Base-by-base conservation (phyloP, 2,888 invertebrate genomes). In the Unio pictorum region DNA sequence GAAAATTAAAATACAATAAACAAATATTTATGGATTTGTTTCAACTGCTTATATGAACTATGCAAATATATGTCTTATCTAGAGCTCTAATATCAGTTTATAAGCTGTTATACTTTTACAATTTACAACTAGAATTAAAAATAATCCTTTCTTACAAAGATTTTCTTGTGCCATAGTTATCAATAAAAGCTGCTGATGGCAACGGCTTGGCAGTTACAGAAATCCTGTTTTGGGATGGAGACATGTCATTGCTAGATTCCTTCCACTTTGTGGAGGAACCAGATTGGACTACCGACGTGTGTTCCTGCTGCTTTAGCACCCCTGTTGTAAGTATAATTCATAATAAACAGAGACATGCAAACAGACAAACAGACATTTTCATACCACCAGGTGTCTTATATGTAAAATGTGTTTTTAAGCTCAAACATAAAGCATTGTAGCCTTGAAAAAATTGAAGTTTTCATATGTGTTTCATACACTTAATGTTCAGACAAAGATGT, bases 191-290 rank as follows among this genome's bases (percentile, higher is more conserved):
- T 20, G 75, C 72, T 34, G 58, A 70, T 64, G 72, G 72, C 15
- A 64, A 64, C 15, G 75, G 75, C 23, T 30, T 57, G 28, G 75
- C 75, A 17, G 75, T 72, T 17, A 75, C 75, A 45, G 75, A 72
- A 4, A 66, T 75, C 7, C 68, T 72, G 28, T 75, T 75, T 55
- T 70, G 68, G 72, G 75, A 75, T 70, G 72, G 75, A 1, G 69
- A 65, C 4, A 45, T 45, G 45, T 45, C 45, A 45, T 15, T 45
- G 45, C 45, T 45, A 45, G 45, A 45, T 45, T 15, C 45, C 45
- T 45, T 45, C 45, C 45, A 45, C 45, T 45, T 45, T 3, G 56
- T 63, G 45, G 57, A 55, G 18, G 57, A 64, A 56, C 57, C 26
- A 20, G 71, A 74, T 55, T 71, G 71, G 71, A 71, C 71, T 4